phyloP scores from a whole-genome alignment of 2,888 invertebrate genomes.

The Odiellus spinosus region DNA sequence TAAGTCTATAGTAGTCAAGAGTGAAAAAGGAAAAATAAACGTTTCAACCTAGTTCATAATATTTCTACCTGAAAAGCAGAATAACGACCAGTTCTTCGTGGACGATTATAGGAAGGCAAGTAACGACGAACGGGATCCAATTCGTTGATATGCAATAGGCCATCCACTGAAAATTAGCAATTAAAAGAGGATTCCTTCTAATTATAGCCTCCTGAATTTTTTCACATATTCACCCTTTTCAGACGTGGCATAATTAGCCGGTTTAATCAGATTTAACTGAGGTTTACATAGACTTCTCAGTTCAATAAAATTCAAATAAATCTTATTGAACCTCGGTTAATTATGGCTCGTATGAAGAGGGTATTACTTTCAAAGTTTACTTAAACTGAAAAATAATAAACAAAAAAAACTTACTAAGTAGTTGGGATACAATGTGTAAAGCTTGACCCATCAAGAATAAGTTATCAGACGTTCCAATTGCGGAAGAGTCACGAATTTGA shows the following conservation, averaged over 20 bases:
- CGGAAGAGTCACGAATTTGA: constrained; percentile 45
- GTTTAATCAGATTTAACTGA: too few species aligned
- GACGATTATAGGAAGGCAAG: constrained; percentile 87
- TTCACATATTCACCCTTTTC: too few species aligned
- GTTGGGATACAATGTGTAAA: constrained; percentile 79
- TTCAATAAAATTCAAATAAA: too few species aligned
- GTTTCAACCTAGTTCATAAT: too few species aligned
- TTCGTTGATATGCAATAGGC: constrained; percentile 80
- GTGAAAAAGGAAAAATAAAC: constrained; percentile 20
- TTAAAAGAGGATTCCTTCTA: neutral
- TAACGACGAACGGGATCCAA: constrained; percentile 88
- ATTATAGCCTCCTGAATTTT: too few species aligned
- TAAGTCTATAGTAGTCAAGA: constrained; percentile 4
- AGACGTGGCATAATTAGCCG: too few species aligned
- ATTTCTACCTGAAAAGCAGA: constrained; percentile 98
- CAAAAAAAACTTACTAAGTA: constrained; percentile 39
- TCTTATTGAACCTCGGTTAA: too few species aligned
- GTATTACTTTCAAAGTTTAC: neutral
- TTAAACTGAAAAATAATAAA: neutral
- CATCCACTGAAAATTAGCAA: constrained; percentile 42
- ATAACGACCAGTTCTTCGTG: constrained; percentile 76
- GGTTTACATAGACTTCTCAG: too few species aligned
- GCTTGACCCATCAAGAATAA: constrained; percentile 91
- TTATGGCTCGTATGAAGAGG: too few species aligned
- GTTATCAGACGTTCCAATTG: constrained; percentile 36